Evolutionary conservation across 1,140 invertebrate genomes (phyloP).

Genomic region (Acyrthosiphon pisum): DNA sequence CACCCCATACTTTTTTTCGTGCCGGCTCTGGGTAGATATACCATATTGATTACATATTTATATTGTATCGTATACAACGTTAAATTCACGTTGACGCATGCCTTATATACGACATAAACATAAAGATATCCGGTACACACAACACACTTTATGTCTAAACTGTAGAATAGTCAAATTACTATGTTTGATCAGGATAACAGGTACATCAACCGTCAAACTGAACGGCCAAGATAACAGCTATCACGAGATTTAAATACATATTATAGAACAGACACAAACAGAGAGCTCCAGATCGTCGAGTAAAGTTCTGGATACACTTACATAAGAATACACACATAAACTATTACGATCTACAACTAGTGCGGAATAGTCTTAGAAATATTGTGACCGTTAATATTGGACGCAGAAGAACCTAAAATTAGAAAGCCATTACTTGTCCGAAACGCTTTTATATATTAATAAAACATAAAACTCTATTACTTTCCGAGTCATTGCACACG

Average conservation of each 20-base stretch:
- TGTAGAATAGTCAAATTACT: not conserved
- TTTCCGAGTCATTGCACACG: slow-evolving; percentile 2
- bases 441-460: not conserved
- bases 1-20: too few species aligned
- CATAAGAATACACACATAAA: not conserved
- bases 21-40: too few species aligned
- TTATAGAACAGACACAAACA: not conserved
- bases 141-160: not conserved
- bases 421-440: not conserved
- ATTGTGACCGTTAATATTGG: not conserved
- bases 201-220: not conserved
- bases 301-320: not conserved
- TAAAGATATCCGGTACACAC: too few species aligned
- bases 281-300: not conserved
- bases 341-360: not conserved
- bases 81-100: too few species aligned
- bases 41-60: too few species aligned
- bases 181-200: not conserved
- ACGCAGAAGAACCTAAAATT: not conserved
- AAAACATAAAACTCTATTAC: not conserved
- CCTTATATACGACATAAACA: too few species aligned
- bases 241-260: not conserved
- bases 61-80: too few species aligned
- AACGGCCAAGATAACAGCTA: not conserved
- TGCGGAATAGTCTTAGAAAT: not conserved